Evolutionary conservation across 2,888 invertebrate genomes (phyloP), one percentile per base, ranked within the genome.

Genomic region (Synanthedon tipuliformis): DNA sequence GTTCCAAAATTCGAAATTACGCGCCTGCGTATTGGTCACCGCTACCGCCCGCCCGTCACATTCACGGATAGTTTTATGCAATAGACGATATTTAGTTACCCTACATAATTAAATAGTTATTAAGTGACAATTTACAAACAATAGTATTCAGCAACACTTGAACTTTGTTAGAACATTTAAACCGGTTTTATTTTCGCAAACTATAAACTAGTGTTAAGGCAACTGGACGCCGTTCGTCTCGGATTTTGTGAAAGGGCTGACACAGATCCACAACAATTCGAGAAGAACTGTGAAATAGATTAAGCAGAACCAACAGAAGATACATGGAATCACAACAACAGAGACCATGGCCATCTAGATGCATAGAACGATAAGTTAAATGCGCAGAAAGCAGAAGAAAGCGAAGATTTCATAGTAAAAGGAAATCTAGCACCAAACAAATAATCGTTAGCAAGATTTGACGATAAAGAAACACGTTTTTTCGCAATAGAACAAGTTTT

Each of bases 401-500:
- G 70, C 71, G 65, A 87, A 78, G 77, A 86, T 86, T 86, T 85
- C 81, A 65, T 87, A 87, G 71, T 77, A 63, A 75, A 82, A 65
- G 76, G 75, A 69, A 75, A 79, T 77, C 76, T 84, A 86, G 82
- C 68, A 72, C 65, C 62, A 59, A 80, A 76, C 59, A 73, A 82
- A 85, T 81, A 77, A 78, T 68, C 80, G 67, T 69, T 65, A 71
- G 71, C 82, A 87, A 81, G 85, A 88, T 88, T 88, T 88, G 88
- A 88, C 88, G 82, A 82, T 86, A 86, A 87, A 88, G 88, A 77
- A 87, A 85, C 81, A 84, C 86, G 86, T 88, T 88, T 88, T 88
- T 88, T 88, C 87, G 88, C 88, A 88, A 88, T 88, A 88, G 88
- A 88, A 88, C 88, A 86, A 88, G 88, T 88, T 88, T 88, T 88